Base-by-base conservation (phyloP, 2,888 invertebrate genomes). In the Epiblema foenella region DNA sequence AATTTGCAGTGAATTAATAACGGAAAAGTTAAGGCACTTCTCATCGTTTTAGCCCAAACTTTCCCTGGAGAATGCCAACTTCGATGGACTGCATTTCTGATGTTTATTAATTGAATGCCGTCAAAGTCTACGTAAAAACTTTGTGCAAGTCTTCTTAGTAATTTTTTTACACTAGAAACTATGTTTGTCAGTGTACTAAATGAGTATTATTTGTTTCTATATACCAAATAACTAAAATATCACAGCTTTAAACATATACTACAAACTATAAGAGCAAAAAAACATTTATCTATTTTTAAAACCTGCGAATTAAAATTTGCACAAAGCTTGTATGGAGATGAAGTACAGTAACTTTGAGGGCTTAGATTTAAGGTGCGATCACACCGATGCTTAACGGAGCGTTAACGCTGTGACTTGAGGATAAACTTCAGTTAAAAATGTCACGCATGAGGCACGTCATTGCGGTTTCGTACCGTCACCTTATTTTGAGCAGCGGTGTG, bases 71-170 rank as follows among this genome's bases (percentile, higher is more conserved):
- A 42, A 42, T 42, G 42, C 42, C 15, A n/a, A 42, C 42, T 42
- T 42, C 42, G 15, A 0, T 42, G 42, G 42, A 46, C 24, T 24
- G 4, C 9, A 12, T 60, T 24, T 29, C n/a, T 24, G 60, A 60
- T 60, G 24, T 46, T 46, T 46, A 60, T 60, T 42, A 24, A 60
- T 42, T 60, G 24, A 46, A 46, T 46, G 46, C 24, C 60, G 7
- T 42, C 42, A 15, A 42, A 42, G 0, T 8, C 5, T 46, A 12
- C 42, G 15, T n/a, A 46, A 8, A 46, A 12, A 46, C 46, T 7
- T 42, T 46, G 46, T 46, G 46, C 46, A 46, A n/a, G n/a, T 1
- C n/a, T n/a, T 46, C 46, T n/a, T 46, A 15, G 46, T n/a, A 1
- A n/a, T 5, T n/a, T 46, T 46, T 46, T 46, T 42, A 12, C 42